These are phyloP conservation scores for Hylomyscus alleni DNA, from an alignment of 2,797 vertebrate genomes.

Conservation along the genomic window DNA sequence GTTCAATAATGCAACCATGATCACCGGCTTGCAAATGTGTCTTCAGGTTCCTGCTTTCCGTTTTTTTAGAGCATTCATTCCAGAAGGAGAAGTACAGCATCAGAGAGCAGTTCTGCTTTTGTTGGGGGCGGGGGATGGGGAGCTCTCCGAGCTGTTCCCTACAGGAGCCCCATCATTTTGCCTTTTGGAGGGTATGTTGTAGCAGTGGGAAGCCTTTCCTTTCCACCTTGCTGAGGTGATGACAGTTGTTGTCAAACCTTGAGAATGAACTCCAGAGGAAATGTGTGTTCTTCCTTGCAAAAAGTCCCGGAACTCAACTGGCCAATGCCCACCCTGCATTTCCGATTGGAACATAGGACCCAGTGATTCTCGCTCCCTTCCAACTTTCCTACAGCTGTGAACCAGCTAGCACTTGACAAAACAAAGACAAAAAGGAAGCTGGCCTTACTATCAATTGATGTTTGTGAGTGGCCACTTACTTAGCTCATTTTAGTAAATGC, in stretches of 20 bases:
- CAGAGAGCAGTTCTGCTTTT: not conserved
- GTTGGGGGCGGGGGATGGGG: not conserved
- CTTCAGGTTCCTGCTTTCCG: not conserved
- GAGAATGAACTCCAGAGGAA: conserved; percentile 33
- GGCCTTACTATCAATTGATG: conserved; percentile 36
- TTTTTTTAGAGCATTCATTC: not conserved
- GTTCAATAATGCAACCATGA: not conserved
- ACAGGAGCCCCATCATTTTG: not conserved
- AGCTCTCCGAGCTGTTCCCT: not conserved
- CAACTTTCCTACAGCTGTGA: conserved; percentile 39
- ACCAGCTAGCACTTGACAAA: not conserved
- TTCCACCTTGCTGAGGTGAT: not conserved
- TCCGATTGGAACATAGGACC: not conserved
- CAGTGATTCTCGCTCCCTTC: not conserved
- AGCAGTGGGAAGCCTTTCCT: not conserved
- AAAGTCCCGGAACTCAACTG: not conserved
- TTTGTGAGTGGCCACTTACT: conserved; percentile 13
- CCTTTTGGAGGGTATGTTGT: not conserved
- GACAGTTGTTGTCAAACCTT: not conserved
- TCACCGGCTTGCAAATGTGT: not conserved
- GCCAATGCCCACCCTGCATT: not conserved
- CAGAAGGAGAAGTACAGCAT: not conserved
- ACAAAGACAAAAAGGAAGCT: not conserved
- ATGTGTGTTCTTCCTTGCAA: not conserved
- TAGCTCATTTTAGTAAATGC: conserved; percentile 63